These are phyloP conservation scores for Macroglossus sobrinus DNA, from an alignment of 2,113 vertebrate species.

Conservation along the genomic window DNA sequence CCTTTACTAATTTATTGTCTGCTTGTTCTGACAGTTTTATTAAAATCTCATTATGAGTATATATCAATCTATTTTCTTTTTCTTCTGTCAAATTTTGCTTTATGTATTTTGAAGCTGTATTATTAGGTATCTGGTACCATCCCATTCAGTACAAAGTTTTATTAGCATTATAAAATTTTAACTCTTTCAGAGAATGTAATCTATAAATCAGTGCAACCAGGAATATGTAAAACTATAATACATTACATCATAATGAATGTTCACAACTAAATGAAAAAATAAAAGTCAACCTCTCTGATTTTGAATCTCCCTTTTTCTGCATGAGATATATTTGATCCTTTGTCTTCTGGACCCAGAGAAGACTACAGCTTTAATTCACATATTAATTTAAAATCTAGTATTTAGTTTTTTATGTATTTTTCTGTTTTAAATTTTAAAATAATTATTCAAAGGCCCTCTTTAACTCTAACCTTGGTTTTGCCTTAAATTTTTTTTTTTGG, in stretches of 20 bases:
- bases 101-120: not conserved
- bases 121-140: not conserved
- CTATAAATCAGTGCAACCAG: not conserved
- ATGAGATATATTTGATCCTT: not conserved
- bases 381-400: not conserved
- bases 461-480: not conserved
- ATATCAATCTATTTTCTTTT: not conserved
- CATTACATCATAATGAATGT: not conserved
- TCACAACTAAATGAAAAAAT: not conserved
- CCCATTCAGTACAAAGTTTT: not conserved
- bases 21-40: not conserved
- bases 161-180: not conserved
- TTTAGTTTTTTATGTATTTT: not conserved
- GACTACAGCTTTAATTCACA: not conserved
- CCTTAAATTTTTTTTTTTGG: not conserved
- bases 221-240: not conserved
- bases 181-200: not conserved
- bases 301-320: not conserved
- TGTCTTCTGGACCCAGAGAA: not conserved
- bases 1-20: not conserved
- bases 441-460: not conserved
- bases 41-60: not conserved
- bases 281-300: not conserved
- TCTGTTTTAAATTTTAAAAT: not conserved
- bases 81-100: not conserved